phyloP scores from a whole-genome alignment of 2,888 invertebrate species.

The Amorpha juglandis region DNA sequence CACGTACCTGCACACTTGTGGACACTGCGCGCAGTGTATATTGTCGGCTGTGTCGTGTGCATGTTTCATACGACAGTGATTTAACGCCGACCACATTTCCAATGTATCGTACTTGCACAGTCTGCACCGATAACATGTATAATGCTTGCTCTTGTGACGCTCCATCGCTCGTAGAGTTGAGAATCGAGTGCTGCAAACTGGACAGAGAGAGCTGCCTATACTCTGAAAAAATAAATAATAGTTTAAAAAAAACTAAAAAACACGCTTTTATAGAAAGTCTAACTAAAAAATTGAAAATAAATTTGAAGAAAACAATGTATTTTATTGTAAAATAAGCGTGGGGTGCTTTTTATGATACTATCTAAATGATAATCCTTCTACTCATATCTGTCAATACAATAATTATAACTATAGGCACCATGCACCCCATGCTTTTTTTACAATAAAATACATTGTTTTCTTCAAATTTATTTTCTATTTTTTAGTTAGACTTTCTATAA shows the following conservation, averaged over 20 bases:
- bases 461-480: too few species aligned
- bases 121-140: constrained; percentile 46
- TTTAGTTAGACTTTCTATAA: too few species aligned
- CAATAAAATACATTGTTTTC: too few species aligned
- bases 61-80: constrained; percentile 55
- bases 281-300: too few species aligned
- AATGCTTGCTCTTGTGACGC: constrained; percentile 52
- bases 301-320: too few species aligned
- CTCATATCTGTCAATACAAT: too few species aligned
- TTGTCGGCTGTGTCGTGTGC: constrained; percentile 37
- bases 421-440: too few species aligned
- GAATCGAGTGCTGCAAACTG: constrained; percentile 53
- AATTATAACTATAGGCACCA: too few species aligned
- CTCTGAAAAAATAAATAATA: constrained; percentile 46
- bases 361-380: too few species aligned
- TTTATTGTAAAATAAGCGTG: too few species aligned
- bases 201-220: constrained; percentile 47
- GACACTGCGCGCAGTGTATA: constrained; percentile 59
- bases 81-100: constrained; percentile 42
- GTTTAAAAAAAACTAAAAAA: not conserved
- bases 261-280: too few species aligned
- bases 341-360: too few species aligned
- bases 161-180: constrained; percentile 26
- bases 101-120: constrained; percentile 51
- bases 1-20: constrained; percentile 43